These are phyloP conservation scores for Danio jaintianensis DNA, from an alignment of 2,797 vertebrate genomes.

Conservation along the genomic window DNA sequence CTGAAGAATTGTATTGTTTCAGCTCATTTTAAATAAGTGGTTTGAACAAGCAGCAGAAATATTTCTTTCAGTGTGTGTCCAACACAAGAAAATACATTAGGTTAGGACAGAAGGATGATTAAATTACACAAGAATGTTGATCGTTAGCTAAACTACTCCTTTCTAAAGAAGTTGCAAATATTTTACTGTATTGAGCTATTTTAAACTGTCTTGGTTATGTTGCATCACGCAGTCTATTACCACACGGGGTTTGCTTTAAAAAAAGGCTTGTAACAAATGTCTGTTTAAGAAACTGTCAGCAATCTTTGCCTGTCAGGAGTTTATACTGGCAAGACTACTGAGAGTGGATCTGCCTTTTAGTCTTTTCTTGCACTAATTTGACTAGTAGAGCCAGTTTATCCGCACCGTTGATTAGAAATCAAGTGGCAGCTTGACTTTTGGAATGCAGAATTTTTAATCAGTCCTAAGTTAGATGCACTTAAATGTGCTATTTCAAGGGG, in stretches of 20 bases:
- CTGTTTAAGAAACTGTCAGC: slow-evolving; percentile 9
- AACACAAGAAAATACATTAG: neutral
- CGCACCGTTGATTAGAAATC: slow-evolving; percentile 19
- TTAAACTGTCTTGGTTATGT: slow-evolving; percentile 17
- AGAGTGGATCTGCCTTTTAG: neutral
- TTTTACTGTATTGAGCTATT: slow-evolving; percentile 29
- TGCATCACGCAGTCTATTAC: slow-evolving; percentile 28
- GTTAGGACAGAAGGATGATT: neutral
- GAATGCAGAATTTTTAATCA: slow-evolving; percentile 41
- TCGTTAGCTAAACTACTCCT: neutral
- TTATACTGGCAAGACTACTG: slow-evolving; percentile 10
- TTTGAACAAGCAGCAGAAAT: no score
- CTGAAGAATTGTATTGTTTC: no score
- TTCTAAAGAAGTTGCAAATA: neutral
- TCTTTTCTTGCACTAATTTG: slow-evolving; percentile 32
- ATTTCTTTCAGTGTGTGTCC: no score
- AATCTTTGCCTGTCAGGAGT: slow-evolving; percentile 10
- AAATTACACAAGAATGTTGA: neutral
- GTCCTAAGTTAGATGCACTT: slow-evolving; percentile 12
- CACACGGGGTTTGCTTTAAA: slow-evolving; percentile 14
- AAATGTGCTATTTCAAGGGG: slow-evolving; percentile 2
- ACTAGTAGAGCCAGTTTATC: slow-evolving; percentile 39
- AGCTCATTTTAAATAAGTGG: no score
- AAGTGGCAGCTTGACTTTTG: slow-evolving; percentile 41
- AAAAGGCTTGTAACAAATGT: slow-evolving; percentile 24